A percentile compares a stretch with the other conserved stretches of the same genome.
Conservation (phyloP, 2,113 vertebrate species). For the Cepphus grylle region DNA sequence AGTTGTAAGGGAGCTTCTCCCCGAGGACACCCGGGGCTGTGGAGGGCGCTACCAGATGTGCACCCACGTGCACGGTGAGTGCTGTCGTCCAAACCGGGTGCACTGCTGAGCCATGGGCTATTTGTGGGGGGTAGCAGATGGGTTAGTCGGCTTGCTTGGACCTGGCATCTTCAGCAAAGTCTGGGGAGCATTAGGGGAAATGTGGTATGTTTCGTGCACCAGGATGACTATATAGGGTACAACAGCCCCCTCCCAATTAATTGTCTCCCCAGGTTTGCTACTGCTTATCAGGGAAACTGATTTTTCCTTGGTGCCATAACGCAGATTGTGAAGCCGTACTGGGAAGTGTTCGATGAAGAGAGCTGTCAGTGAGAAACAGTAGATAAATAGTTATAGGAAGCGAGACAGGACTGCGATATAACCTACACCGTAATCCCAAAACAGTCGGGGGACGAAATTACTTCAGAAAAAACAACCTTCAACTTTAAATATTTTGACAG, state of each 20-base stretch:
- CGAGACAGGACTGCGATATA: neutral
- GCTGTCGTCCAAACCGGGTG: neutral
- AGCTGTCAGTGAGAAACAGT: neutral
- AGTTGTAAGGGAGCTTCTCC: neutral
- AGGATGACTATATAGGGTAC: neutral
- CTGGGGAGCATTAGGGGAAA: neutral
- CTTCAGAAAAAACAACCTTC: neutral
- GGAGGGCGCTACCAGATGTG: neutral
- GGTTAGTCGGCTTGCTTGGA: neutral
- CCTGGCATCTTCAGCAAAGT: neutral
- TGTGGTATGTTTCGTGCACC: accelerated
- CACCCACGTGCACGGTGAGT: neutral
- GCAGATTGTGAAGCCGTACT: neutral
- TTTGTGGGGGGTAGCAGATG: neutral
- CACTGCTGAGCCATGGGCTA: accelerated
- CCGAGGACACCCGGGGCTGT: accelerated
- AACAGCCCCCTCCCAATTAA: neutral
- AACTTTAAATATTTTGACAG: neutral
- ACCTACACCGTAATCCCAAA: neutral
- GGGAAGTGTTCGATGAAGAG: neutral
- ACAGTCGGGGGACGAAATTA: neutral
- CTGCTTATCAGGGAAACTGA: neutral
- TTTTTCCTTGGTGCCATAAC: neutral
- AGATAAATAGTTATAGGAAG: neutral
- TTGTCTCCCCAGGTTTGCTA: neutral